Evolutionary conservation across 1,140 invertebrate species (phyloP), one percentile per base, ranked within the genome.

Genomic region (Tenebrio molitor): DNA sequence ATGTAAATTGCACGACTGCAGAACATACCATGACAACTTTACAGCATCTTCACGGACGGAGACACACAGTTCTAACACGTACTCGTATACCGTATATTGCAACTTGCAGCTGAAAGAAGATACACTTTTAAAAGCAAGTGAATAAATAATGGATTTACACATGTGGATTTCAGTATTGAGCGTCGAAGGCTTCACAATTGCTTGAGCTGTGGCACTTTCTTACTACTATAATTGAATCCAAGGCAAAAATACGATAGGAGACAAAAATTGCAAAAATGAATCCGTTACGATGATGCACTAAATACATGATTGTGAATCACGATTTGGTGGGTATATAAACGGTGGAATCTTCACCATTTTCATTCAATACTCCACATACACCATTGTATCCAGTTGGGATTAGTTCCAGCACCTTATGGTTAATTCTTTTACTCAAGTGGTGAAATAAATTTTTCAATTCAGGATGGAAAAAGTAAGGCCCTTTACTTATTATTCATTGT

Each of bases 261-360:
- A 50, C 70, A 71, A 74, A 77, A 81, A 76, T 77, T 78, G 74
- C 76, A 80, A 76, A 81, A 81, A 79, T 78, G 65, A 74, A 83
- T 84, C 84, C 81, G 68, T 76, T 84, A 69, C 79, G 81, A 80
- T 78, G 76, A 84, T 85, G 83, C 81, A 84, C 84, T 83, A 85
- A 86, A 87, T 85, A 84, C 84, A 83, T 84, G 85, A 83, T 84
- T 82, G 83, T 84, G 84, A 85, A 86, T 86, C 83, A 83, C 83
- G 84, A 83, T 77, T 70, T 69, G 64, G 74, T 78, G 72, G 65
- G 76, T 87, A 87, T 87, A 87, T 85, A 87, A 85, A 78, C 81
- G 80, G 78, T 83, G 81, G 82, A 82, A 81, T 79, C 78, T 81
- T 76, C 73, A 71, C 79, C 76, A 84, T 83, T 85, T 84, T 86